phyloP scores from a whole-genome alignment of 2,888 invertebrate genomes.

The Pristionchus mayeri region DNA sequence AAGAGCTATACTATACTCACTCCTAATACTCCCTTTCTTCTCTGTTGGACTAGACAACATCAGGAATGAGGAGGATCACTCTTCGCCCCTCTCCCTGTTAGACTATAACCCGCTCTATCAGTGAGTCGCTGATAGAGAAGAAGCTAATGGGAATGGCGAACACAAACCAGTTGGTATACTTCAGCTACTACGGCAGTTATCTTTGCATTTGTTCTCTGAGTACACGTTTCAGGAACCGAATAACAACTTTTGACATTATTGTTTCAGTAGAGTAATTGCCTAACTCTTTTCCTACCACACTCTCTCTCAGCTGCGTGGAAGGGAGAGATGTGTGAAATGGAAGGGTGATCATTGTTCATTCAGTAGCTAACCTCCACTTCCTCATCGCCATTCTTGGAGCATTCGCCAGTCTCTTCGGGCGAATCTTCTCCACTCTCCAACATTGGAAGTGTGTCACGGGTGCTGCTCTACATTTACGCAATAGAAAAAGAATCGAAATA shows the following conservation, averaged over 20 bases:
- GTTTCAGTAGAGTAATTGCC: neutral
- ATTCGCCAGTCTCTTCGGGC: neutral
- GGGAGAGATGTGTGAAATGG: neutral
- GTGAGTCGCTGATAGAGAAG: neutral
- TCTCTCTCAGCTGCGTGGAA: neutral
- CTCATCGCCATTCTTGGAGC: neutral
- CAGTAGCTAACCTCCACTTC: conserved; percentile 10
- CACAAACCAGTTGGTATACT: neutral
- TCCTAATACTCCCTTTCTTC: neutral
- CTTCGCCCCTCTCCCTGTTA: too few relatives aligned
- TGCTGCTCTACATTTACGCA: neutral
- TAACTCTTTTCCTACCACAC: too few relatives aligned
- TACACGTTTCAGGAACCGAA: too few relatives aligned
- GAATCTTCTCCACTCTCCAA: neutral
- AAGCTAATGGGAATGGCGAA: neutral
- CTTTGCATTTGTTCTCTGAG: too few relatives aligned
- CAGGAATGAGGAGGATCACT: neutral
- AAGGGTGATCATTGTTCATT: neutral
- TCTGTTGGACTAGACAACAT: too few relatives aligned
- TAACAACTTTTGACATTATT: neutral
- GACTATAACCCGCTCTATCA: conserved; percentile 35
- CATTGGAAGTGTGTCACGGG: conserved; percentile 38
- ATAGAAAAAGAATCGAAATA: too few relatives aligned
- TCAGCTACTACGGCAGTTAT: neutral
- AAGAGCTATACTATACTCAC: neutral